Conservation (phyloP, 2,113 vertebrate genomes). For the Charina bottae region DNA sequence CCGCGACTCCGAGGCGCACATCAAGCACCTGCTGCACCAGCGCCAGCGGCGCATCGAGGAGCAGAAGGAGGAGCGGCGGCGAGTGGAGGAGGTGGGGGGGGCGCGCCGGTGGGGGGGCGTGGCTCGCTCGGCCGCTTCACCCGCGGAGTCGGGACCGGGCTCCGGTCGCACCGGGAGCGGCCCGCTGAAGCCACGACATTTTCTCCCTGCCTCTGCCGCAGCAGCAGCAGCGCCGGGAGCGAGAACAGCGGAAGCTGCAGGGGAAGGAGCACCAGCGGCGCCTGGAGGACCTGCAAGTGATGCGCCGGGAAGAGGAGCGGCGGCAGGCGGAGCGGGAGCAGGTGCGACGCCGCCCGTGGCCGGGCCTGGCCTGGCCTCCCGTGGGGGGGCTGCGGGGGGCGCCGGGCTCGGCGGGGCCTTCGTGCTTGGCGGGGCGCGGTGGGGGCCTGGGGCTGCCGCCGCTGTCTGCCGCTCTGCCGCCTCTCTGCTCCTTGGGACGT, state of each 20-base stretch:
- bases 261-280: constrained; percentile 88
- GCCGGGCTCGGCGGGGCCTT: too few species aligned
- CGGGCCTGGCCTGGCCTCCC: neutral
- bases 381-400: neutral
- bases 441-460: neutral
- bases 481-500: neutral
- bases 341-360: constrained; percentile 65
- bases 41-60: constrained; percentile 90
- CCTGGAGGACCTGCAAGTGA: constrained; percentile 81
- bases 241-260: constrained; percentile 89
- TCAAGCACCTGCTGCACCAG: constrained; percentile 89
- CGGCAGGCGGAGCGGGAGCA: constrained; percentile 90
- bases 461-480: neutral
- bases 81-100: constrained; percentile 84
- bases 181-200: neutral
- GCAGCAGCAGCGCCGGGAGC: constrained; percentile 94
- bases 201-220: constrained; percentile 41
- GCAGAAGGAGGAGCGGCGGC: constrained; percentile 88
- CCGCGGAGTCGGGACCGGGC: too few species aligned
- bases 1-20: constrained; percentile 87
- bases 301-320: constrained; percentile 87
- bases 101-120: too few species aligned
- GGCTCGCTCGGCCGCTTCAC: too few species aligned
- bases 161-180: rapidly evolving
- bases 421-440: neutral